Base-by-base conservation (phyloP, 2,113 vertebrate genomes). In the Syngnathus typhle region DNA sequence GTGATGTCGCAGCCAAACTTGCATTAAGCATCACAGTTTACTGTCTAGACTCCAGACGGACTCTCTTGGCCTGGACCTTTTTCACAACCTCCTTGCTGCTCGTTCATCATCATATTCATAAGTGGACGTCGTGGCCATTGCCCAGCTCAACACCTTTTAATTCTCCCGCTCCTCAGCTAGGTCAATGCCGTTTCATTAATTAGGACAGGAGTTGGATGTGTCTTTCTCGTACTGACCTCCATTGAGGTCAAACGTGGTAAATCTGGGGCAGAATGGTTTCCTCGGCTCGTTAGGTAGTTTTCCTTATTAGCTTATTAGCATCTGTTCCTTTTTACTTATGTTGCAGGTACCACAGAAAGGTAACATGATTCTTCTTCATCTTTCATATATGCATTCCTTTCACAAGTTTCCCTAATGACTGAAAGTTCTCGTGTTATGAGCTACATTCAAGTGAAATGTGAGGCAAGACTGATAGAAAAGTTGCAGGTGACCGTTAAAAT, bases 31-130 rank as follows among this genome's bases (percentile, higher is more conserved):
- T 75, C 75, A 70, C 78, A 79, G 73, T 83, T 87, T 71, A 82
- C 79, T 82, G 84, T 88, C 87, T 74, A 85, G 84, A 89, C 86
- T 88, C 87, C 73, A 86, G 85, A 89, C 86, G 69, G 66, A 68
- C 69, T 73, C 67, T 65, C 79, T 62, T 65, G 71, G 69, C 80
- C 66, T 73, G 69, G 64, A 69, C 73, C 43, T 79, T 32, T 32
- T 32, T 32, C 67, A 19, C 52, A 1, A 65, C 62, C 72, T 67
- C 44, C 70, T 71, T 36, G n/a, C 63, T 73, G 43, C 76, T 68
- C 79, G 81, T 85, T 56, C 70, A 88, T 89, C 75, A 74, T 84
- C 78, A 73, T 79, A 69, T 75, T 69, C 68, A 58, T 43, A 60
- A 65, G 69, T 23, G 65, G 59, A 81, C 79, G 79, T 74, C 38